These are phyloP conservation scores for Diplodus sargus DNA, from an alignment of 2,797 vertebrate species.

Conservation along the genomic window DNA sequence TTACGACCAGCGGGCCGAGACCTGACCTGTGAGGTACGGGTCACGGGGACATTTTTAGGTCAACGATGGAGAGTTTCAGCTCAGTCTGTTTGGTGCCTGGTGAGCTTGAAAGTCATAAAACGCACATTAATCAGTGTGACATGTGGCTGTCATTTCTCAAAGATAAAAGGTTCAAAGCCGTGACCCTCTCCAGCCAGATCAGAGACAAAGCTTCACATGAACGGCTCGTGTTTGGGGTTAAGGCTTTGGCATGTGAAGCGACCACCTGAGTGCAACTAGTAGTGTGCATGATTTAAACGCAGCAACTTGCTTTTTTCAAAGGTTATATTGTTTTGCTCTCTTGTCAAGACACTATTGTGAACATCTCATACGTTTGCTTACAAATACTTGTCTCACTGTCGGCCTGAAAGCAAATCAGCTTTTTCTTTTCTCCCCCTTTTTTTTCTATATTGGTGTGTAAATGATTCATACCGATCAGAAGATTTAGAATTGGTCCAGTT, in stretches of 20 bases:
- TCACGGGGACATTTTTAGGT: slow-evolving; percentile 52
- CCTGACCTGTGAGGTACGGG: slow-evolving; percentile 55
- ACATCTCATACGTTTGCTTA: too few relatives aligned
- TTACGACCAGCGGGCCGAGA: slow-evolving; percentile 36
- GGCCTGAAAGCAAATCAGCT: too few relatives aligned
- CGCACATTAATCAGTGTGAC: slow-evolving; percentile 59
- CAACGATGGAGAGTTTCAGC: slow-evolving; percentile 46
- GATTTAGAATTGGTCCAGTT: too few relatives aligned
- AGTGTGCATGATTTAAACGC: slow-evolving; percentile 4
- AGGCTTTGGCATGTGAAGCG: slow-evolving; percentile 18
- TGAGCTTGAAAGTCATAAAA: slow-evolving; percentile 45
- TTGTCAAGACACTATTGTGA: too few relatives aligned
- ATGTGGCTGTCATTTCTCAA: slow-evolving; percentile 50
- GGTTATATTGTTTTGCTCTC: slow-evolving; percentile 12
- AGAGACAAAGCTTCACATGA: slow-evolving; percentile 26
- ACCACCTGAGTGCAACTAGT: slow-evolving; percentile 1
- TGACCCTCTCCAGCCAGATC: slow-evolving; percentile 38
- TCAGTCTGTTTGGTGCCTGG: slow-evolving; percentile 37
- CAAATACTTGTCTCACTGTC: too few relatives aligned
- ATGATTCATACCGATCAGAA: too few relatives aligned
- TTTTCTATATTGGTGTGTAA: too few relatives aligned
- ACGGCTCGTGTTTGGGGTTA: slow-evolving; percentile 35
- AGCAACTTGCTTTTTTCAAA: slow-evolving; percentile 27
- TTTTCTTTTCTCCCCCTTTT: too few relatives aligned
- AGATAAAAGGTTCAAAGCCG: slow-evolving; percentile 56